phyloP scores from a whole-genome alignment of 2,113 vertebrate genomes.

The Lamprologus lemairii region DNA sequence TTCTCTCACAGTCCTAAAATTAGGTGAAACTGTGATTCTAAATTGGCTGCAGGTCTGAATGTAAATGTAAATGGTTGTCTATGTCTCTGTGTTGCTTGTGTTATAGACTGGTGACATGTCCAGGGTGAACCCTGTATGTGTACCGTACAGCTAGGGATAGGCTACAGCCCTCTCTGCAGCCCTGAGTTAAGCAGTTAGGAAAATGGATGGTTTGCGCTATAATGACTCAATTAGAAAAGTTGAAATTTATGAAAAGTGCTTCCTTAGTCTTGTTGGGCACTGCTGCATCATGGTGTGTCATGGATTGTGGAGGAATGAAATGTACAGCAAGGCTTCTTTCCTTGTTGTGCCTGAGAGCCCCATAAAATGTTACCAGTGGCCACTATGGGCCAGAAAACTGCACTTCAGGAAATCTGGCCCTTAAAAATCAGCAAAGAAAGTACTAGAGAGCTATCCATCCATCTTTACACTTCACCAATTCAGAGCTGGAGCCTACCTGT shows the following conservation, averaged over 20 bases:
- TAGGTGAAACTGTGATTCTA: background rate
- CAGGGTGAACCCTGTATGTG: background rate
- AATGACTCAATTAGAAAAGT: background rate
- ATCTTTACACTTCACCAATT: background rate
- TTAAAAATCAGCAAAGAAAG: background rate
- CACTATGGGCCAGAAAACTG: background rate
- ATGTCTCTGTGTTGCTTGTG: background rate
- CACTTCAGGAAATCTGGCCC: background rate
- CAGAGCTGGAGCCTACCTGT: background rate
- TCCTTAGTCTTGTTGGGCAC: background rate
- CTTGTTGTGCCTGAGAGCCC: background rate
- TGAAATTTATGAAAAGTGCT: background rate
- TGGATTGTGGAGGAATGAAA: background rate
- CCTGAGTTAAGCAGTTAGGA: background rate
- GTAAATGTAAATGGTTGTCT: background rate
- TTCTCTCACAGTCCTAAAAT: background rate
- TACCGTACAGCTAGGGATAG: background rate
- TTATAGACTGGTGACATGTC: background rate
- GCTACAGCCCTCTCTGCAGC: background rate
- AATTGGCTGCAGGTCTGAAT: background rate
- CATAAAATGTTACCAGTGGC: background rate
- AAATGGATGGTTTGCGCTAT: background rate
- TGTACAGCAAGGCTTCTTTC: background rate
- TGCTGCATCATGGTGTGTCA: background rate
- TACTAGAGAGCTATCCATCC: background rate